Conservation (phyloP, 2,797 vertebrate genomes). For the Sphenodon punctatus region DNA sequence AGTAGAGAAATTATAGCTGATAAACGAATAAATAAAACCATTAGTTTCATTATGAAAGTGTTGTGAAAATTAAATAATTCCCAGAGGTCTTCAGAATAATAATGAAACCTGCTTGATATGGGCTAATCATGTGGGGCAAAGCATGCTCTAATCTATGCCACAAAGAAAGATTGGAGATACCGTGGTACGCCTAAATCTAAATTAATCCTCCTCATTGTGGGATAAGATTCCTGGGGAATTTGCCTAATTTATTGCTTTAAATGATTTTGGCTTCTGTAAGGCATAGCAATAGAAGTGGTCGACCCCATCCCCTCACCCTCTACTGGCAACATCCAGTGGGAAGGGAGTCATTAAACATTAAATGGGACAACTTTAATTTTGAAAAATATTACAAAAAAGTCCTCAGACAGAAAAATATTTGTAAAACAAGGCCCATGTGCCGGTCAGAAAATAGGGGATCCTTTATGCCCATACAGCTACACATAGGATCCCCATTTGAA, state of each 20-base stretch:
- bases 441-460: no score
- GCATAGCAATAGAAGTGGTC: constrained; percentile 7
- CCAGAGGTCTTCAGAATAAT: constrained; percentile 36
- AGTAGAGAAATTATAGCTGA: not conserved
- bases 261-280: constrained; percentile 46
- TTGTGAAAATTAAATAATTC: constrained; percentile 55
- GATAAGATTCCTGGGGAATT: constrained; percentile 55
- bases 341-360: constrained; percentile 31
- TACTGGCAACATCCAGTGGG: not conserved
- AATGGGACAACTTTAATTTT: constrained; percentile 16
- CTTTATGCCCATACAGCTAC: no score
- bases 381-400: not conserved
- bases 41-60: constrained; percentile 52
- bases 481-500: no score
- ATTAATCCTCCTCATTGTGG: constrained; percentile 59
- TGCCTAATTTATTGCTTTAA: constrained; percentile 59
- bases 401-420: no score
- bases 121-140: constrained; percentile 39
- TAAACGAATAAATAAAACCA: constrained; percentile 39
- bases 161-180: constrained; percentile 50
- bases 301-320: constrained; percentile 16
- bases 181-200: constrained; percentile 56
- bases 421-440: no score
- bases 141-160: constrained; percentile 46
- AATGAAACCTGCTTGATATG: constrained; percentile 46